Evolutionary conservation across 2,113 vertebrate genomes (phyloP), one percentile per base, ranked within the genome.

Genomic region (Syngnathoides biaculeatus): DNA sequence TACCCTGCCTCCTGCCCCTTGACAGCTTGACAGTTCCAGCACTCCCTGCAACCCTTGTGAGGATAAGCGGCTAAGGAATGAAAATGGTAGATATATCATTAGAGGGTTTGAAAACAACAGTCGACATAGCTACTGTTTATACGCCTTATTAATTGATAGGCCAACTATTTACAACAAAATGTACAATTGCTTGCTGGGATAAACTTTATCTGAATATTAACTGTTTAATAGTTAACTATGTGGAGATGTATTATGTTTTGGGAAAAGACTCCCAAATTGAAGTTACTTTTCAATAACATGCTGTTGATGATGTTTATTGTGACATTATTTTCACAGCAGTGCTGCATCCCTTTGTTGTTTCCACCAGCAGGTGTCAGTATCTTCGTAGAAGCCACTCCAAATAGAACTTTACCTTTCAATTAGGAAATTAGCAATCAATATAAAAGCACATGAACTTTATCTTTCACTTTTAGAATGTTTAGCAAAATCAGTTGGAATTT

Each of bases 341-440:
- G 17, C 5, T 56, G 24, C 11, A 11, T 12, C 24, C 15, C 24
- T 8, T 27, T 30, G 1, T 56, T 27, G 22, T 47, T 24, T 40
- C 38, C 38, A 15, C 71, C 83, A 80, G 65, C 22, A 83, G 83
- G 24, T 61, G 80, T 71, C 75, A 71, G 66, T 60, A 58, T 69
- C 13, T 73, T 9, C 26, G 24, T 26, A 27, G 24, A 50, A 48
- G 24, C 39, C 60, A 47, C 19, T 45, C 6, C 53, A 42, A 42
- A 42, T 22, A 12, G 1, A 24, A 42, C 13, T 6, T 14, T 20
- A 0, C 1, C 20, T 59, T 57, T 57, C 2, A 35, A 24, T 40
- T 53, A 35, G 5, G 20, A 22, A 50, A 19, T 48, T 48, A 8
- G 45, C 17, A 47, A 50, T 50, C 20, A 50, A n/a, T n/a, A 52